Evolutionary conservation across 2,113 vertebrate species (phyloP).

Genomic region (Pomatorhinus ruficollis): DNA sequence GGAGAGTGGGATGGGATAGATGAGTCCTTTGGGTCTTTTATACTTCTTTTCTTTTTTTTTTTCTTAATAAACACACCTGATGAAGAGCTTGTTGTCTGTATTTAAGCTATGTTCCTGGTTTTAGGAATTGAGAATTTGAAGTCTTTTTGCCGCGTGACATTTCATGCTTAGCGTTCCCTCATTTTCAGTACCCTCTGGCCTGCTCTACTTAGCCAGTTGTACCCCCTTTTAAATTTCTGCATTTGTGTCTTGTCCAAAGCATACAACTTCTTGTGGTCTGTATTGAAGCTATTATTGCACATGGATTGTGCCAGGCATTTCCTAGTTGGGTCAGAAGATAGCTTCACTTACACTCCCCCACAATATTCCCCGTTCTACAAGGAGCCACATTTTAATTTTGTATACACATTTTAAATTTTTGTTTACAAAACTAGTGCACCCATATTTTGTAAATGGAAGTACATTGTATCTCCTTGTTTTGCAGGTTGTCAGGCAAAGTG

Average conservation of each 20-base stretch:
- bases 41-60: background rate
- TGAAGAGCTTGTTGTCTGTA: background rate
- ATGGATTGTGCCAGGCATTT: rapidly evolving
- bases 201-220: background rate
- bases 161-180: background rate
- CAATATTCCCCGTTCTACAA: background rate
- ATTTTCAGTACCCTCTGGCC: background rate
- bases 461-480: background rate
- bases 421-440: background rate
- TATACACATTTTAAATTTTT: background rate
- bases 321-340: background rate
- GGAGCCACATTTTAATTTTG: background rate
- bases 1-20: background rate
- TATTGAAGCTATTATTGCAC: background rate
- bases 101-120: background rate
- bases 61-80: background rate
- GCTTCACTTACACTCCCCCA: background rate
- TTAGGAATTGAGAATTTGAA: background rate
- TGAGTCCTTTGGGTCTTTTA: background rate
- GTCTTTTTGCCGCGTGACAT: background rate
- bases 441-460: background rate
- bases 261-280: background rate
- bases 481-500: background rate
- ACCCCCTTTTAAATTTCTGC: background rate
- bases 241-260: background rate